Evolutionary conservation across 2,888 invertebrate species (phyloP), one percentile per base, ranked within the genome.

Genomic region (Theristus sp.): DNA sequence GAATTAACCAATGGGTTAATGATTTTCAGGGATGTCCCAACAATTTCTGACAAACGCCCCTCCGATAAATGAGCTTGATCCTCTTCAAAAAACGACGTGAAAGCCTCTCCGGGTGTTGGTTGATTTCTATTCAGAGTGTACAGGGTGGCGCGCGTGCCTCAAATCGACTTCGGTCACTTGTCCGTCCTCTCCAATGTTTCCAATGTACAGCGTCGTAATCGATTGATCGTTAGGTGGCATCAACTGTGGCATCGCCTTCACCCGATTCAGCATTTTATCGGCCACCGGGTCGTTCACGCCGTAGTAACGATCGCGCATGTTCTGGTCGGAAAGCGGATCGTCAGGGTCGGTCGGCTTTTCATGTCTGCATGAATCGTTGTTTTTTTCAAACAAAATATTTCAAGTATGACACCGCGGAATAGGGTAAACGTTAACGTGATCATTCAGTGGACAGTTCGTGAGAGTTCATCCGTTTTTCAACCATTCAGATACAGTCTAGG

Each of bases 331-430:
- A 53, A 93, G 77, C 1, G 93, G 93, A 79, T 93, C 93, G 77
- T 93, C 93, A 25, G 93, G 91, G 77, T 94, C 93, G 1, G 90
- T 89, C 0, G 93, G 93, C 73, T 89, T 89, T 73, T 94, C 93
- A 70, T 93, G 93, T 49, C 93, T 76, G 65, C 3, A 67, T 66
- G 49, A 52, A 52, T 38, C 38, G 20, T 38, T 20, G 20, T 13
- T 38, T 38, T 38, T 38, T 13, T 38, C 38, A 38, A 38, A 38
- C 38, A 20, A n/a, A n/a, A n/a, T n/a, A n/a, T n/a, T n/a, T n/a
- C n/a, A n/a, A n/a, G n/a, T n/a, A n/a, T n/a, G n/a, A n/a, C n/a
- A n/a, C n/a, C n/a, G 20, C 38, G 38, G 38, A 38, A 38, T 10
- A 38, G 38, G 20, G 38, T 38, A 38, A 38, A 10, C 13, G 10